phyloP scores from a whole-genome alignment of 1,140 invertebrate species.

The Aphelenchoides fujianensis region DNA sequence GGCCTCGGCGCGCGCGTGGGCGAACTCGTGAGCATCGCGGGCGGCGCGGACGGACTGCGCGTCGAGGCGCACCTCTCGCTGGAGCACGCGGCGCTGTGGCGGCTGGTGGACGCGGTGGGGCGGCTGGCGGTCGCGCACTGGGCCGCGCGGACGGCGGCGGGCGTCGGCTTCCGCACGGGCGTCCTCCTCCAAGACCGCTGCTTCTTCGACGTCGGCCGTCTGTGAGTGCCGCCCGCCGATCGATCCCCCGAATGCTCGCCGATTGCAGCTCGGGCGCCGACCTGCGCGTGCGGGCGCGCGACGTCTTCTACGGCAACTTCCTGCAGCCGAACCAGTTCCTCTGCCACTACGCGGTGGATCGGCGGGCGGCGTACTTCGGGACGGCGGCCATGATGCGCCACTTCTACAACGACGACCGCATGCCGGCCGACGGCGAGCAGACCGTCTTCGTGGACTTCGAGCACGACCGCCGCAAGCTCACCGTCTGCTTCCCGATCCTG shows the following conservation, averaged over 20 bases:
- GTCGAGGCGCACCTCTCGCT: too few relatives aligned
- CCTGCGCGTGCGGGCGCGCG: not conserved
- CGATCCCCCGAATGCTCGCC: not conserved
- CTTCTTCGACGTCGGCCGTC: too few relatives aligned
- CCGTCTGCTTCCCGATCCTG: not conserved
- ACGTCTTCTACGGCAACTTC: conserved; percentile 10
- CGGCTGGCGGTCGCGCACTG: too few relatives aligned
- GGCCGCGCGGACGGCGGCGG: too few relatives aligned
- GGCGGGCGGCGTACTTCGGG: not conserved
- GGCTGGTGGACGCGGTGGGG: too few relatives aligned
- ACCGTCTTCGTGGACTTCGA: conserved; percentile 6
- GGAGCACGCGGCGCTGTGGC: too few relatives aligned
- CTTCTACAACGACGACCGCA: not conserved
- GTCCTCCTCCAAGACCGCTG: too few relatives aligned
- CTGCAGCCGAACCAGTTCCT: not conserved
- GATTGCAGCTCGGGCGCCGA: not conserved
- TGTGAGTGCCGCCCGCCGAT: too few relatives aligned
- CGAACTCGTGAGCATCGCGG: too few relatives aligned
- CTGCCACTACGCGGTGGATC: not conserved
- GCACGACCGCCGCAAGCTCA: conserved; percentile 6
- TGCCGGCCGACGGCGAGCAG: not conserved
- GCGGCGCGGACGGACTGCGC: too few relatives aligned
- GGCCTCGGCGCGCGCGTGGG: too few relatives aligned
- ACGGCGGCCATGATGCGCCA: not conserved
- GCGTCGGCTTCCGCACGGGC: too few relatives aligned